Base-by-base conservation (phyloP, 2,888 invertebrate genomes). In the Dione juno region DNA sequence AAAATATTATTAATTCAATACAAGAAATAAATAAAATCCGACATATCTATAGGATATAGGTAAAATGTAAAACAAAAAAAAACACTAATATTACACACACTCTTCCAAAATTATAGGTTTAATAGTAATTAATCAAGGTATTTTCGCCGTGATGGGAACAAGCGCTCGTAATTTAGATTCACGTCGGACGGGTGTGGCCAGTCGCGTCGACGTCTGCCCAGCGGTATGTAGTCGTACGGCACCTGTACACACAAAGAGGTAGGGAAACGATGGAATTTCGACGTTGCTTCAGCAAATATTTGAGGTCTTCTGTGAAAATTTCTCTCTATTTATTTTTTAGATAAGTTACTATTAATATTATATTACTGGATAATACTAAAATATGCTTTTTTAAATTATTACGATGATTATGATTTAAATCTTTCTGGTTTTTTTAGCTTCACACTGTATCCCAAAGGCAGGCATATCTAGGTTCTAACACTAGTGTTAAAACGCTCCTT, bases 201-300 rank as follows among this genome's bases (percentile, higher is more conserved):
- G 1, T 74, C 69, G 2, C 83, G 75, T 0, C 81, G 79, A 0
- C 79, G 69, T 0, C 84, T 78, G 0, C 92, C 91, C 11, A 91
- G 73, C 0, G 92, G 92, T 0, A 89, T 86, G 75, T 92, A 92
- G 78, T 92, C 92, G 59, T 92, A 92, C 0, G 92, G 91, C 0
- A 92, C 92, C 92, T 92, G 79, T 9, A 40, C 21, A 50, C 3
- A 19, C 11, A 45, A 57, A 57, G 21, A 19, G 28, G 16, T 50
- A 11, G 45, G 48, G 40, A 57, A 19, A 14, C 19, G 37, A 50
- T 13, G 37, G 50, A 28, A 45, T 61, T 21, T 43, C 21, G 5
- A 7, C 10, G 21, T 61, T 28, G 19, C n/a, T 2, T 45, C 16
- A 13, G 13, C 13, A 40, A 21, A 40, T 19, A 40, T 40, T 11